Conservation (phyloP, 2,797 vertebrate species). For the Enteromius radiatus region DNA sequence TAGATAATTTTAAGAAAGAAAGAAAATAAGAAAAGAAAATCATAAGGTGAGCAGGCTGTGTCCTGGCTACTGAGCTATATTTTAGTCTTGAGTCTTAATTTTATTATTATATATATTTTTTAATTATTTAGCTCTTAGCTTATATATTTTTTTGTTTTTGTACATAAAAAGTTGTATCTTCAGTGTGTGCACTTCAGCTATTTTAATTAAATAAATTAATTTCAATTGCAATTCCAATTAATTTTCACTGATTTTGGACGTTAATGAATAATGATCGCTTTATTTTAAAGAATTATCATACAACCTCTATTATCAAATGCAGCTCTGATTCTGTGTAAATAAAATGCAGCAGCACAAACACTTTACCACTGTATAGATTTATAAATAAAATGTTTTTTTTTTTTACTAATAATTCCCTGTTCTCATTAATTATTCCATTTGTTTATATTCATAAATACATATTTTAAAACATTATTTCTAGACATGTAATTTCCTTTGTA, state of each 20-base stretch:
- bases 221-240: background rate
- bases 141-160: background rate
- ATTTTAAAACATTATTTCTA: background rate
- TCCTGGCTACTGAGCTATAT: background rate
- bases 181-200: background rate
- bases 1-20: background rate
- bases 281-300: background rate
- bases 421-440: background rate
- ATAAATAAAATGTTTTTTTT: no score
- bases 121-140: background rate
- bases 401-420: background rate
- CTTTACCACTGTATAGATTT: background rate
- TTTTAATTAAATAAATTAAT: conserved; percentile 22
- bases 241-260: background rate
- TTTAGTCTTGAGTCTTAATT: background rate
- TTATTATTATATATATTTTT: background rate
- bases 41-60: background rate
- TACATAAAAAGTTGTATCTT: background rate
- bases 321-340: background rate
- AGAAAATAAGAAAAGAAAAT: no score
- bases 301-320: background rate
- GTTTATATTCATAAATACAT: background rate
- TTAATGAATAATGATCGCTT: background rate
- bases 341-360: background rate
- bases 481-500: background rate